phyloP scores from a whole-genome alignment of 2,797 vertebrate genomes.

The Oryzias dopingdopingensis region DNA sequence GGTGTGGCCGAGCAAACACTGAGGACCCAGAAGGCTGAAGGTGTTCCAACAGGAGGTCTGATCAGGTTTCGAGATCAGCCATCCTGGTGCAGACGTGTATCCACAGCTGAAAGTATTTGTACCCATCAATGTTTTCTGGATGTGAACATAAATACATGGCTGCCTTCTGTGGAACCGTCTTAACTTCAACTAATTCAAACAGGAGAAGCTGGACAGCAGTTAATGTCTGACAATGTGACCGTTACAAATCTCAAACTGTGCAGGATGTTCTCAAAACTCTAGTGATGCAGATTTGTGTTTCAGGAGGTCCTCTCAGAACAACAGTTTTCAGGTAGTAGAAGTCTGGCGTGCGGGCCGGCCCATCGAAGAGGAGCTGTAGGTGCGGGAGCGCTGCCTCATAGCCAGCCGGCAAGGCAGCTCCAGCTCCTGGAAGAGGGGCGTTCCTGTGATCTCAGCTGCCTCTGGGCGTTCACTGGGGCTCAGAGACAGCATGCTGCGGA shows the following conservation, averaged over 20 bases:
- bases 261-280: conserved; percentile 9
- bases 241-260: neutral
- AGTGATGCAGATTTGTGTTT: neutral
- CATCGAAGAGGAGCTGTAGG: conserved; percentile 88
- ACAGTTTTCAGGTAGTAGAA: conserved; percentile 50
- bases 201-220: no score
- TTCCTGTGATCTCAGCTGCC: conserved; percentile 89
- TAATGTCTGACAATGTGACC: no score
- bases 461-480: conserved; percentile 88
- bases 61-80: conserved; percentile 11
- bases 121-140: no score
- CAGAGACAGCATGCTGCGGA: conserved; percentile 92
- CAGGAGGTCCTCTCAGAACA: neutral
- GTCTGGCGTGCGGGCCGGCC: conserved; percentile 68
- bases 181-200: no score
- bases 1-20: conserved; percentile 60
- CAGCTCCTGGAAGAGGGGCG: conserved; percentile 89
- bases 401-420: conserved; percentile 84
- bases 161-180: no score
- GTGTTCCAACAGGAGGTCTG: conserved; percentile 16
- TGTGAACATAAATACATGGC: no score
- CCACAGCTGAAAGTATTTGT: no score
- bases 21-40: conserved; percentile 28
- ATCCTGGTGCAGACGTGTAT: no score
- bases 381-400: conserved; percentile 90